phyloP scores from a whole-genome alignment of 1,140 invertebrate genomes.

The Laodelphax striatellus region DNA sequence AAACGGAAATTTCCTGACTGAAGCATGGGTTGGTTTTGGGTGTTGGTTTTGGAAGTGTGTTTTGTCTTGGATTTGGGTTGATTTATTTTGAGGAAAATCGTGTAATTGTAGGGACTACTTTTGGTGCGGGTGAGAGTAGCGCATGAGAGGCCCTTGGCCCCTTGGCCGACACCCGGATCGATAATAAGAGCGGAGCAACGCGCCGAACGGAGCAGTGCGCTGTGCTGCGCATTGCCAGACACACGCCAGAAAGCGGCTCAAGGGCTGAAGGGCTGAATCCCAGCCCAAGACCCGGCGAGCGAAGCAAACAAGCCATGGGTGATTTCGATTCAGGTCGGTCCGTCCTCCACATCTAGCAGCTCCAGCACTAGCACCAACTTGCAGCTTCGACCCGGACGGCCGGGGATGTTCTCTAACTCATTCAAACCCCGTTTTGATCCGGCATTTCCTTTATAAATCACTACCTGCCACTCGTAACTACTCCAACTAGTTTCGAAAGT shows the following conservation, averaged over 20 bases:
- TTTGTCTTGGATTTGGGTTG: neutral
- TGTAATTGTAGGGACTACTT: conserved; percentile 4
- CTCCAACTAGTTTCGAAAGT: too few species aligned
- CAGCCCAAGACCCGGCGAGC: neutral
- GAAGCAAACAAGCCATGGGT: conserved; percentile 2
- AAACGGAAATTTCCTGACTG: too few species aligned
- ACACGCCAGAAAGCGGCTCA: neutral
- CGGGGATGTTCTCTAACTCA: too few species aligned
- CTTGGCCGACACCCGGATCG: neutral
- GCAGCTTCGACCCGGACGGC: too few species aligned
- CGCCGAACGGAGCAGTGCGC: neutral
- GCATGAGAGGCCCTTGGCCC: too few species aligned
- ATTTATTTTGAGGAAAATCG: conserved; percentile 1
- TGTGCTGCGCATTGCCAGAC: neutral
- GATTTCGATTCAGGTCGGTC: conserved; percentile 13
- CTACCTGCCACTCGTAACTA: too few species aligned
- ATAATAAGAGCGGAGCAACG: neutral
- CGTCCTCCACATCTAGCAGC: neutral
- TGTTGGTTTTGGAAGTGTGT: conserved; percentile 10
- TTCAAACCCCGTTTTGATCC: too few species aligned
- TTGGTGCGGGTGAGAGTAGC: too few species aligned
- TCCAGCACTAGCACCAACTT: too few species aligned
- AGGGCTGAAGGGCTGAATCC: neutral
- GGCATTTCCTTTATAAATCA: too few species aligned
- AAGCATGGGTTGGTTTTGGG: conserved; percentile 20